Base-by-base conservation (phyloP, 1,140 invertebrate species). In the Lepidotrigona ventralis region DNA sequence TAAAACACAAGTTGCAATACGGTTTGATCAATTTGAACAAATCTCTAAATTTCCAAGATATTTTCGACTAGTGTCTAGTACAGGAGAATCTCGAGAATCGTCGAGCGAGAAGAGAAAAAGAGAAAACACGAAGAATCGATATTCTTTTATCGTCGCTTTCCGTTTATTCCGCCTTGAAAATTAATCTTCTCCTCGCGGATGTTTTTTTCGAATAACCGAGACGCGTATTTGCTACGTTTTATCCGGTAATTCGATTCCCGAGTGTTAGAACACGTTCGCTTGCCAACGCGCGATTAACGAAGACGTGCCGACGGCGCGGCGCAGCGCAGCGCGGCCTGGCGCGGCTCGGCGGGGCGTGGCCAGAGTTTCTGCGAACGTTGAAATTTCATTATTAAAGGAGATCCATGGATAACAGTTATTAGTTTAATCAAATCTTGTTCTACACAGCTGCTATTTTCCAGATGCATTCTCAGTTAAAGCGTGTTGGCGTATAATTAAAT, bases 361-460 rank as follows among this genome's bases (percentile, higher is more conserved):
- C 19, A 76, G 21, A 29, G 39, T 51, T 72, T 23, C 9, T 23
- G 9, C 4, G 53, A 53, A 19, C 66, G 26, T 60, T 39, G 66
- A 64, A 83, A 83, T 79, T 79, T 66, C 29, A 72, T 79, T 53
- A 60, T 56, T 39, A n/a, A 26, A 79, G 66, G 23, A 66, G 63
- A 33, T 82, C 39, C 53, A 29, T 60, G 26, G 53, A 64, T 74
- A 64, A 83, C 73, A 29, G 17, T 46, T 56, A 74, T 46, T 60
- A 63, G 29, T 68, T 39, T 1, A 46, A 87, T 85, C 58, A 26
- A 81, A 81, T 33, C 33, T 87, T 79, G 77, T 82, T 15, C 51
- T 33, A 54, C 64, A 70, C 86, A 88, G 63, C 86, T 87, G 86
- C 64, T 77, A 33, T 79, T 78, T 82, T 79, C 80, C 63, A 15